Evolutionary conservation across 1,140 invertebrate species (phyloP), one percentile per base, ranked within the genome.

Genomic region (Rhagoletis pomonella): DNA sequence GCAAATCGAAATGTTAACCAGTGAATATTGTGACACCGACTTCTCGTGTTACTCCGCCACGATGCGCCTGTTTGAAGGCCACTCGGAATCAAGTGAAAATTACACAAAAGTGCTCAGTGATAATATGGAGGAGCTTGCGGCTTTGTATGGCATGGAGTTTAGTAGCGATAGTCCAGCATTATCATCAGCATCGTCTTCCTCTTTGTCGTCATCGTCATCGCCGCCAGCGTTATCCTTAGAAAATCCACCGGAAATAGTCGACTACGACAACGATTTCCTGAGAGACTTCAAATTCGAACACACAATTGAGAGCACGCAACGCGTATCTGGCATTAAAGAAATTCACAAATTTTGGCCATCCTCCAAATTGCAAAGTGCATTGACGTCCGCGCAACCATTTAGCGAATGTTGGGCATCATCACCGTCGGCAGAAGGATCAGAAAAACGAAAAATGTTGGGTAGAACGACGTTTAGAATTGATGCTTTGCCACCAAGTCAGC

Each of bases 11-110:
- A n/a, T 88, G 87, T 69, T 88, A 77, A 69, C 87, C 39, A 86
- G 65, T 55, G 87, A 88, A 62, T 88, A 86, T 81, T 55, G 73
- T 55, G 47, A 81, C 7, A n/a, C 10, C 6, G 73, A 81, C 55
- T 50, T 55, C 44, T 55, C 44, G 47, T 81, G 14, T 81, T 81
- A 81, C 3, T 9, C 73, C 5, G 14, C 73, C 5, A 44, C 29
- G 42, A 7, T 50, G 10, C 85, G 58, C 9, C 7, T 17, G 29
- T 50, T 62, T 17, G 47, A 17, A 12, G 39, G 4, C 39, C 39
- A 42, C 42, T 42, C 42, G 9, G 67, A 44, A 14, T 12, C 4
- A 73, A 73, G 67, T 73, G 67, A 73, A 17, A 55, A 55, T 19
- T 55, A 55, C 7, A 5, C 44, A 47, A 55, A 55, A 55, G 55